Base-by-base conservation (phyloP, 2,113 vertebrate genomes). In the Lipotes vexillifer region DNA sequence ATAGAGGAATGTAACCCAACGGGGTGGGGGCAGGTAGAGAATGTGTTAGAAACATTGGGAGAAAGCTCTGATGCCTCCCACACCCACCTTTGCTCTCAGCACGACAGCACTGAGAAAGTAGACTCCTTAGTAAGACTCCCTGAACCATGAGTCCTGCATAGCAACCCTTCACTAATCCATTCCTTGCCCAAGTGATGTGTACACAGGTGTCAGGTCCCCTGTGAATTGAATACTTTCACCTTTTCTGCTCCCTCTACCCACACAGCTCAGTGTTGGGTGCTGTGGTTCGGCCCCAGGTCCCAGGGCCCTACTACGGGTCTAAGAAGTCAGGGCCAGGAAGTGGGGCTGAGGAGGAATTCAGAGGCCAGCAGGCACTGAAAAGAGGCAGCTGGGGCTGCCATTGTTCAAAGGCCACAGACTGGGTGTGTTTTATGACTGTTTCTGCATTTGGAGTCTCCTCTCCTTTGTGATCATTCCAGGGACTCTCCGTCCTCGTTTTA, bases 381-480 rank as follows among this genome's bases (percentile, higher is more conserved):
- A 81, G 69, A 59, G 69, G 25, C 10, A 90, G 93, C 96, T 25
- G 66, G 59, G 44, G 88, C 41, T 59, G 88, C 65, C 33, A 4
- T 38, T 94, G 61, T 78, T 55, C 55, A 78, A 57, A 74, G 77
- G 61, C 66, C 81, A 86, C 33, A 69, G 11, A 57, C 57, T 88
- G 90, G 81, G 84, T 89, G 84, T 89, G 74, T 92, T 95, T 97
- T 74, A 92, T 78, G 88, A 65, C 61, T 33, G 13, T 68, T 89
- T 86, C 55, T 87, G 78, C 21, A 27, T 88, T 23, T 88, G 18
- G 38, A 84, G 29, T 90, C 94, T 71, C 88, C 31, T 86, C 44
- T 57, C 52, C 1, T 71, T 69, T 66, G 69, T 95, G 84, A 82
- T 21, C 20, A 4, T 65, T 74, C 82, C 38, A 74, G 69, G 49